Conservation (phyloP, 2,113 vertebrate genomes). For the Varanus komodoensis region DNA sequence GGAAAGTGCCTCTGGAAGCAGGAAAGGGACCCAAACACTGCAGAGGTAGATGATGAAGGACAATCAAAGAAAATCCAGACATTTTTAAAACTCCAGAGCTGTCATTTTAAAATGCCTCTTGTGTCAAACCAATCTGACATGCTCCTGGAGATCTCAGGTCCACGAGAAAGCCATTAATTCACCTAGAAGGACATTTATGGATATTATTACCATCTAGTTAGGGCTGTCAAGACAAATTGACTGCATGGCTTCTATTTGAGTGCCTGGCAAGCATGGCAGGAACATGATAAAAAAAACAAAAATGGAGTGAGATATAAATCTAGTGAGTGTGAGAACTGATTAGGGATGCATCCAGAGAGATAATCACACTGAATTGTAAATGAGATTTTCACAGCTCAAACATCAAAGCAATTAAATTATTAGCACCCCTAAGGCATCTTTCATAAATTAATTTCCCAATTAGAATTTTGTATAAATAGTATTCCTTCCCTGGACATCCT, state of each 20-base stretch:
- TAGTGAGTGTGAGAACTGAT: conserved; percentile 5
- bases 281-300: conserved; percentile 5
- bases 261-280: neutral
- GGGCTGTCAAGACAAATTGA: conserved; percentile 64
- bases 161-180: conserved; percentile 62
- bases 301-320: conserved; percentile 19
- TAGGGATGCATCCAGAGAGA: conserved; percentile 27
- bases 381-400: conserved; percentile 36
- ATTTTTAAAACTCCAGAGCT: neutral
- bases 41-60: conserved; percentile 60
- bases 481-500: conserved; percentile 13
- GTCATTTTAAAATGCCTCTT: conserved; percentile 21
- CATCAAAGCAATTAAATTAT: conserved; percentile 54
- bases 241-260: conserved; percentile 27
- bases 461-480: conserved; percentile 19
- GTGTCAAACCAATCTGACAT: conserved; percentile 61
- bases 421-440: conserved; percentile 36
- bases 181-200: conserved; percentile 52
- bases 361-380: conserved; percentile 39
- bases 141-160: conserved; percentile 45
- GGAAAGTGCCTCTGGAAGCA: neutral
- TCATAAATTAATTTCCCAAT: conserved; percentile 44
- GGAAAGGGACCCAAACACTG: neutral
- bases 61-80: neutral
- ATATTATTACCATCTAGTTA: conserved; percentile 43